Conservation (phyloP, 2,888 invertebrate genomes). For the Yponomeuta evonymella region DNA sequence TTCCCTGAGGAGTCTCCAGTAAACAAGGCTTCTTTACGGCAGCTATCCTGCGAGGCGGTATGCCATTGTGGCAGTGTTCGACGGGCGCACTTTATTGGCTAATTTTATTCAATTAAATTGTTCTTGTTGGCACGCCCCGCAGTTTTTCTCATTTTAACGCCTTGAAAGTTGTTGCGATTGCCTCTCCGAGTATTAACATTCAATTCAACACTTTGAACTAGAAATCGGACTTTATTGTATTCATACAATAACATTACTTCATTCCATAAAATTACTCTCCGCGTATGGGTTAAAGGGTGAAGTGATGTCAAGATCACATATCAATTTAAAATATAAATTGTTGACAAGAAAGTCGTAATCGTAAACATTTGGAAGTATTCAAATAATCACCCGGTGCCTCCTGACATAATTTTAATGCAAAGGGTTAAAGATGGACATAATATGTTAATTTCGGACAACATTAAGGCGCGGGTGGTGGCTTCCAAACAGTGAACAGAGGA, state of each 20-base stretch:
- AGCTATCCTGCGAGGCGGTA: constrained; percentile 49
- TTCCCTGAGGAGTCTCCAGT: constrained; percentile 53
- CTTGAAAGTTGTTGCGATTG: constrained; percentile 50
- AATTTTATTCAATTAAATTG: constrained; percentile 75
- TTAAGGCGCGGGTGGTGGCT: constrained; percentile 54
- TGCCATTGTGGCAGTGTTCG: constrained; percentile 67
- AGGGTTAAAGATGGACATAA: constrained; percentile 59
- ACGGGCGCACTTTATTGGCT: constrained; percentile 68
- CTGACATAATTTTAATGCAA: constrained; percentile 38
- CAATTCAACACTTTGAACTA: background rate
- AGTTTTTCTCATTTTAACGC: constrained; percentile 54
- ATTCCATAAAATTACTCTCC: constrained; percentile 19
- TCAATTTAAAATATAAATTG: background rate
- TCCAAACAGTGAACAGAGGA: constrained; percentile 56
- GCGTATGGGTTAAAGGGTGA: background rate
- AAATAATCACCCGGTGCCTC: constrained; percentile 26
- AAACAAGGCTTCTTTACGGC: constrained; percentile 66
- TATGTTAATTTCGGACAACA: constrained; percentile 53
- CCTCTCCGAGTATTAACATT: constrained; percentile 25
- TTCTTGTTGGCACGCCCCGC: constrained; percentile 49
- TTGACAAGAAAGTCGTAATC: constrained; percentile 37
- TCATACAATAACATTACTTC: too few relatives aligned
- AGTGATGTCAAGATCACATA: background rate
- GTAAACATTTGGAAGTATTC: constrained; percentile 35
- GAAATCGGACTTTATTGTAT: constrained; percentile 27